These are phyloP conservation scores for Tarsius wallacei DNA, from an alignment of 2,797 vertebrate genomes.

Conservation along the genomic window DNA sequence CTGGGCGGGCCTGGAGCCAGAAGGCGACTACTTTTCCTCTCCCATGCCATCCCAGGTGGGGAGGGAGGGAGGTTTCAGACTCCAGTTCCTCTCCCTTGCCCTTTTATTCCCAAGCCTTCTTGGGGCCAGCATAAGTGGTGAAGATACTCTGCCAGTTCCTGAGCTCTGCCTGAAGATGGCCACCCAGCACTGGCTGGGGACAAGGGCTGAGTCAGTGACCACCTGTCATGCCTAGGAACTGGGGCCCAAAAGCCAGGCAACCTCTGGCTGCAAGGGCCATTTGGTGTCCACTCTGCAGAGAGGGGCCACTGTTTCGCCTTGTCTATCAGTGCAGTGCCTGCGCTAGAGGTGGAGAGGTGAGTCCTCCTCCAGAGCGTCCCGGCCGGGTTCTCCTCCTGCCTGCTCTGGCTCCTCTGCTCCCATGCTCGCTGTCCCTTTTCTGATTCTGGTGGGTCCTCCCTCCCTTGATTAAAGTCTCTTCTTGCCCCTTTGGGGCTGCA, in stretches of 20 bases:
- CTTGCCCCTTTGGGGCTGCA: constrained; percentile 86
- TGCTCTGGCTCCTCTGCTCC: constrained; percentile 81
- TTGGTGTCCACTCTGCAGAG: not conserved
- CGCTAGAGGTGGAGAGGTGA: constrained; percentile 70
- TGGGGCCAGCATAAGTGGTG: constrained; percentile 35
- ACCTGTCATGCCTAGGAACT: constrained; percentile 71
- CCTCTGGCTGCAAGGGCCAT: not conserved
- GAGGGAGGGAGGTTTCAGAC: constrained; percentile 50
- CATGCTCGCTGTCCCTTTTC: constrained; percentile 82
- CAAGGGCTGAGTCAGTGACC: constrained; percentile 56
- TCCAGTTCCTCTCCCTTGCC: constrained; percentile 44
- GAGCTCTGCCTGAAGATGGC: constrained; percentile 59
- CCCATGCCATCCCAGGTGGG: not conserved
- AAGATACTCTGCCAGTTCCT: constrained; percentile 52
- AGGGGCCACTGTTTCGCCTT: constrained; percentile 3
- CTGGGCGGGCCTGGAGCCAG: constrained; percentile 88
- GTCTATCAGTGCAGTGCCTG: constrained; percentile 64
- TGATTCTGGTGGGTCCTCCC: constrained; percentile 79
- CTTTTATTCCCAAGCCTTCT: constrained; percentile 44
- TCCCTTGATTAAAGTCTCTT: constrained; percentile 89
- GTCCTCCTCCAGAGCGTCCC: constrained; percentile 34
- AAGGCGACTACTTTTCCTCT: constrained; percentile 76
- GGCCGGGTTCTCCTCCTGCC: not conserved
- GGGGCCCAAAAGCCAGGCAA: constrained; percentile 19
- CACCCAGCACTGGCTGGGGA: constrained; percentile 15